Evolutionary conservation across 2,888 invertebrate species (phyloP).

Genomic region (Aethes cnicana): DNA sequence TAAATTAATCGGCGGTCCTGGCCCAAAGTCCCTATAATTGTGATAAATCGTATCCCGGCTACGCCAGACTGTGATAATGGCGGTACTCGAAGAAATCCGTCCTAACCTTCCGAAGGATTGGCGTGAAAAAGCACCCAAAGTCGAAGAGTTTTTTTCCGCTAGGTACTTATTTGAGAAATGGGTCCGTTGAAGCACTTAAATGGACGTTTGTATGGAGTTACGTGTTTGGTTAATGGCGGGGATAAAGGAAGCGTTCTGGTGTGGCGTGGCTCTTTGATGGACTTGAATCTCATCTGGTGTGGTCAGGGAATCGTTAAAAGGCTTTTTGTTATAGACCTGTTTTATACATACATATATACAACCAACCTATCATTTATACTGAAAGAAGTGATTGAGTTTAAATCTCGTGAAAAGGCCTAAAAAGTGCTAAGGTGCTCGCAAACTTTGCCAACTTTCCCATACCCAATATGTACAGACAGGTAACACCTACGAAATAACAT

Average conservation of each 20-base stretch:
- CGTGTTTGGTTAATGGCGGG: neutral
- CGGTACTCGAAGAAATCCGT: slow-evolving; percentile 56
- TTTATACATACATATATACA: no score
- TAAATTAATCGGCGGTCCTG: slow-evolving; percentile 30
- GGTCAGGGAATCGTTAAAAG: no score
- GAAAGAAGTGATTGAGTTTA: no score
- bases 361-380: neutral
- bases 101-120: slow-evolving; percentile 55
- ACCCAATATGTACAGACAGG: neutral
- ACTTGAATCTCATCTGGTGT: no score
- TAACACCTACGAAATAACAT: neutral
- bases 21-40: slow-evolving; percentile 65
- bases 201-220: slow-evolving; percentile 7
- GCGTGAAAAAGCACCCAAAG: slow-evolving; percentile 43
- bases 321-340: no score
- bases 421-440: no score
- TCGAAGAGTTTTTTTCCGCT: slow-evolving; percentile 3
- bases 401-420: no score
- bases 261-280: no score
- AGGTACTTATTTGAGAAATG: slow-evolving; percentile 19
- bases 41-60: slow-evolving; percentile 74
- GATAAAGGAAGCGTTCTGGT: neutral
- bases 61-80: slow-evolving; percentile 73
- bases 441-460: no score
- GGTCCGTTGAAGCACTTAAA: slow-evolving; percentile 19